phyloP scores from a whole-genome alignment of 1,140 invertebrate genomes.

The Daktulosphaira vitifoliae region DNA sequence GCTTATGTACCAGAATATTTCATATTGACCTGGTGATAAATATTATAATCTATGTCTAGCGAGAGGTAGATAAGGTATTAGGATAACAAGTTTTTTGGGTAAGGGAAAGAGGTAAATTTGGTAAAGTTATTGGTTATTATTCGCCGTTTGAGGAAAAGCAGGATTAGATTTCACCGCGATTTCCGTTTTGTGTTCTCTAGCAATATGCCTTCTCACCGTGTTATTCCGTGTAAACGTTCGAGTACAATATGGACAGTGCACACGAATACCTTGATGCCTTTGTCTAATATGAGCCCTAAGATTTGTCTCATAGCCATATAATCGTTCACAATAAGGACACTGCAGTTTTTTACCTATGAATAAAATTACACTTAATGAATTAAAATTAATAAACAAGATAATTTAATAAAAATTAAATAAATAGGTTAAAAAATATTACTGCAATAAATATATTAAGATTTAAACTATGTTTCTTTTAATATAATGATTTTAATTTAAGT shows the following conservation, averaged over 20 bases:
- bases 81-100: not conserved
- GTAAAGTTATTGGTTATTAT: constrained; percentile 39
- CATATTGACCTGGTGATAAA: constrained; percentile 24
- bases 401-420: not conserved
- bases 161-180: constrained; percentile 57
- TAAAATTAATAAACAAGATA: not conserved
- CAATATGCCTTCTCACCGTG: constrained; percentile 77
- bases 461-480: too few species aligned
- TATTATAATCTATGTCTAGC: constrained; percentile 14
- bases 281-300: constrained; percentile 80
- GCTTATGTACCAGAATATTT: constrained; percentile 30
- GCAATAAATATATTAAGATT: not conserved
- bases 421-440: not conserved
- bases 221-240: constrained; percentile 88
- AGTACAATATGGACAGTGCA: constrained; percentile 76
- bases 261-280: constrained; percentile 78
- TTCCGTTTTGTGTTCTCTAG: constrained; percentile 73
- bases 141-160: constrained; percentile 44
- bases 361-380: not conserved
- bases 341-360: constrained; percentile 75
- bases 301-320: constrained; percentile 90
- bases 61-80: constrained; percentile 14
- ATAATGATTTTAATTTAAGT: too few species aligned
- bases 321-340: constrained; percentile 80
- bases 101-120: constrained; percentile 10